Evolutionary conservation across 2,888 invertebrate species (phyloP), one percentile per base, ranked within the genome.

Genomic region (Apodemia mormo): DNA sequence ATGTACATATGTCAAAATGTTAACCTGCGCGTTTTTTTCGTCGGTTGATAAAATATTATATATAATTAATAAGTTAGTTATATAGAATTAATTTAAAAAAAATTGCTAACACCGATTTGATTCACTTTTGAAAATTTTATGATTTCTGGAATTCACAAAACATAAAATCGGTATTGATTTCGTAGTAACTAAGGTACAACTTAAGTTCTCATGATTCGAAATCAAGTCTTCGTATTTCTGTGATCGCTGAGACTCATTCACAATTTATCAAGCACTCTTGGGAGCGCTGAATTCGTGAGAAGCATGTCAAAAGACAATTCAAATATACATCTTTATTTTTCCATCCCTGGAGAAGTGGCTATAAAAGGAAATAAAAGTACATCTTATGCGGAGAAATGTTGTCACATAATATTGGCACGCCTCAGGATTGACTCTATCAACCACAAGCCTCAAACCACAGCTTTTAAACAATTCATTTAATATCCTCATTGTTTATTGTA

Each of bases 231-330:
- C 61, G 30, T 33, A 61, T 33, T 61, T 30, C 29, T 30, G 30
- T 30, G 49, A 49, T 30, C 33, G 30, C 61, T 14, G 61, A 14
- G 33, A 33, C 61, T 61, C 33, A 7, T 61, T 61, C 33, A 61
- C 61, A 61, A 61, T 61, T 61, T 61, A 61, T 33, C 61, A 33
- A 61, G 61, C 61, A 33, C 61, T 61, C 61, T 61, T 61, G 61
- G 61, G 61, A 61, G 12, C 6, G 29, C 61, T 61, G 61, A 61
- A 61, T 61, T 61, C 61, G 61, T 61, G 61, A 33, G 61, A 12
- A 61, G 29, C 61, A 30, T 61, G 61, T 61, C 61, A 29, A 61
- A 61, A 61, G 58, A 61, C 58, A 61, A 61, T 61, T 61, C 58
- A 14, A 61, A 61, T 61, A 61, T 61, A 33, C 33, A 14, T 61